Evolutionary conservation across 64 coral and sea anemone genomes (phyloP).

Genomic region (Pocillopora verrucosa): DNA sequence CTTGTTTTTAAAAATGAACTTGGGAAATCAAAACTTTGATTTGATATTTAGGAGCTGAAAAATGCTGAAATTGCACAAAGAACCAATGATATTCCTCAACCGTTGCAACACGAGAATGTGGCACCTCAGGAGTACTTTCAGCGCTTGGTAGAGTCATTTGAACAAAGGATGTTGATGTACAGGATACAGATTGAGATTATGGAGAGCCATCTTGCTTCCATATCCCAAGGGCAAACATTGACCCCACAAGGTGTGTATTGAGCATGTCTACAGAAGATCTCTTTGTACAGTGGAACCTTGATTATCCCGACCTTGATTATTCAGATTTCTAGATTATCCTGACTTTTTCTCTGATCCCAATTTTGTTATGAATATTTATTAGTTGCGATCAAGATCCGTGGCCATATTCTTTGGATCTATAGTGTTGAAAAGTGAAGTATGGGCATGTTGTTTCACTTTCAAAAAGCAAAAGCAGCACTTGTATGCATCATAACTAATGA

Average conservation of each 20-base stretch:
- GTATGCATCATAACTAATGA: no score
- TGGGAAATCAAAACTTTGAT: neutral
- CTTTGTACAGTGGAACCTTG: no score
- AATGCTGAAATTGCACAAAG: constrained; percentile 96
- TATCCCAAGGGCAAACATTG: constrained; percentile 82
- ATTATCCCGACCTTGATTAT: no score
- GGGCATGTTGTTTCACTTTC: no score
- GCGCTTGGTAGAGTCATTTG: constrained; percentile 89
- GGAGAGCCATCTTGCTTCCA: constrained; percentile 91
- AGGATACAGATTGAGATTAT: constrained; percentile 95
- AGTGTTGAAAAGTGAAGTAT: no score
- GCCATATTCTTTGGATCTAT: no score
- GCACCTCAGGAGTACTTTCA: constrained; percentile 95
- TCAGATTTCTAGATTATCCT: no score
- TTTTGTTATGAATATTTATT: no score
- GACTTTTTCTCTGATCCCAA: no score
- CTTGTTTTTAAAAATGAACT: no score
- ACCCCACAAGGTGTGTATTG: constrained; percentile 89
- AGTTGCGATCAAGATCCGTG: no score
- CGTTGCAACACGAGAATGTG: constrained; percentile 92
- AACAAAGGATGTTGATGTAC: constrained; percentile 94
- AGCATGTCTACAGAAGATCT: neutral
- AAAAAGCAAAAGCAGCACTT: no score
- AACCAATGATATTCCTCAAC: constrained; percentile 88
- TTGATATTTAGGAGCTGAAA: constrained; percentile 72